phyloP scores from a whole-genome alignment of 2,797 vertebrate genomes.

The Coilia nasus region DNA sequence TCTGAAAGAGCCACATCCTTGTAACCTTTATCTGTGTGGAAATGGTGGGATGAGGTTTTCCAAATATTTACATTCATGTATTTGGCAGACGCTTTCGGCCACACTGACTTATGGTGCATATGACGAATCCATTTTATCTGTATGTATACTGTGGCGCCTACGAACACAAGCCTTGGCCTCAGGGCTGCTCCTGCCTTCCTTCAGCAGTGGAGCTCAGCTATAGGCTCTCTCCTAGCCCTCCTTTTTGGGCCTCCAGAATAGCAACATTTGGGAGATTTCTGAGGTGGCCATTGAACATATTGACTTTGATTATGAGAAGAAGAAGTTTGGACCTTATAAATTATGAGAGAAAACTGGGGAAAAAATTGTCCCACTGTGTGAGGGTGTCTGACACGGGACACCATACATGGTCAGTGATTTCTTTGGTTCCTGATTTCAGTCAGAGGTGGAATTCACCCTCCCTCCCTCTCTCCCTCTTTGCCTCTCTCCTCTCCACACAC shows the following conservation, averaged over 20 bases:
- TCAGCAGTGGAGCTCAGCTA: not conserved
- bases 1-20: not conserved
- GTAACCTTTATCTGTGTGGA: not conserved
- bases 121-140: not conserved
- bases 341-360: no score
- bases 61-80: not conserved
- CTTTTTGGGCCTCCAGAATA: no score
- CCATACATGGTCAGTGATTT: constrained; percentile 22
- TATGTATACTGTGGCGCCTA: not conserved
- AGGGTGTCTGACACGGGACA: not conserved
- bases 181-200: not conserved
- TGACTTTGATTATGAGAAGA: no score
- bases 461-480: not conserved
- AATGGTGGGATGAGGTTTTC: not conserved
- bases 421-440: not conserved
- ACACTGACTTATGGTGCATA: not conserved
- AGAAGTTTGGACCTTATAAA: no score
- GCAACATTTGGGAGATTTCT: no score
- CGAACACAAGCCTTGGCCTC: not conserved
- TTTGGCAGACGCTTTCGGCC: not conserved
- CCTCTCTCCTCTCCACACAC: not conserved
- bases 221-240: not conserved
- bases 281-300: no score
- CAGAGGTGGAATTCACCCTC: constrained; percentile 13
- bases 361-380: not conserved